Evolutionary conservation across 1,140 invertebrate species (phyloP).

Genomic region (Sitodiplosis mosellana): DNA sequence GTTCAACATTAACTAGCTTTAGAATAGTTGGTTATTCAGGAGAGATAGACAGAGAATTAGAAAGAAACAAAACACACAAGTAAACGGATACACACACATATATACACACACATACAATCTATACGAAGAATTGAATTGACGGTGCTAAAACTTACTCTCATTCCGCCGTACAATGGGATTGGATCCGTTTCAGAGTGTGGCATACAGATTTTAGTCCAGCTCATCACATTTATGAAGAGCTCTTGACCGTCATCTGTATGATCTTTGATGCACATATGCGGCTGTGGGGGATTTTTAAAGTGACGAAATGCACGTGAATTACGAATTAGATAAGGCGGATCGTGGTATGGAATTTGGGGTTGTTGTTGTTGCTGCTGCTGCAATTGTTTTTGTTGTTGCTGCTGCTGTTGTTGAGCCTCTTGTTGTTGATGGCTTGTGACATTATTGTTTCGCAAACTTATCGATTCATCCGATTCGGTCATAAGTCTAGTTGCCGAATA

Average conservation of each 20-base stretch:
- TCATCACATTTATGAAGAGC: slow-evolving; percentile 46
- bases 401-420: too few relatives aligned
- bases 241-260: slow-evolving; percentile 34
- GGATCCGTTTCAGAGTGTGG: slow-evolving; percentile 38
- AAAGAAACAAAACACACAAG: background rate
- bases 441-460: too few relatives aligned
- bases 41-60: too few relatives aligned
- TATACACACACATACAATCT: background rate
- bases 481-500: too few relatives aligned
- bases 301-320: slow-evolving; percentile 27
- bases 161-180: slow-evolving; percentile 47
- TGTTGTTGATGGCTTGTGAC: too few relatives aligned
- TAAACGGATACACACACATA: background rate
- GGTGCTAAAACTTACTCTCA: slow-evolving; percentile 31
- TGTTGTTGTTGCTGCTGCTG: background rate
- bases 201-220: slow-evolving; percentile 49
- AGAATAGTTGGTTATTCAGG: background rate
- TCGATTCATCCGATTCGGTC: too few relatives aligned
- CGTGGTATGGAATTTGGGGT: background rate
- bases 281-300: slow-evolving; percentile 52
- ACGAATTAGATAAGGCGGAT: background rate
- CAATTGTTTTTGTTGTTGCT: background rate
- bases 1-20: too few relatives aligned
- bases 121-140: background rate
- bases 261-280: slow-evolving; percentile 54